These are phyloP conservation scores for Lindbergichthys nudifrons DNA, from an alignment of 2,797 vertebrate genomes.

Conservation along the genomic window DNA sequence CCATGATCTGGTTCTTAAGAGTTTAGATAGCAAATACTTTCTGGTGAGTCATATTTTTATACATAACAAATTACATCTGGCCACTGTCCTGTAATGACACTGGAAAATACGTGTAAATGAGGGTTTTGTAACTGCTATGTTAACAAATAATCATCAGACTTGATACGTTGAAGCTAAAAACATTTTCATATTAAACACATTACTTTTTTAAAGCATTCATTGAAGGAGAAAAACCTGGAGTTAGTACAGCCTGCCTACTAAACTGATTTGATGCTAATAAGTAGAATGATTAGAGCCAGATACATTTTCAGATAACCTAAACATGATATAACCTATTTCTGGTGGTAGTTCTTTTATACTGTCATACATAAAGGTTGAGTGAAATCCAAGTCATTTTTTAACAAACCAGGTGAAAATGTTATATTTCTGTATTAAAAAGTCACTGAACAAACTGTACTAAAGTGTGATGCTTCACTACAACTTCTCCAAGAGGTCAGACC, in stretches of 20 bases:
- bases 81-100: conserved; percentile 14
- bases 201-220: conserved; percentile 16
- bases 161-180: conserved; percentile 15
- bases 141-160: background rate
- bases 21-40: conserved; percentile 73
- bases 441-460: background rate
- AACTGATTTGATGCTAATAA: background rate
- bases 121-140: background rate
- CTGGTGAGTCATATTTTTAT: conserved; percentile 59
- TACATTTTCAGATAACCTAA: background rate
- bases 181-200: conserved; percentile 7
- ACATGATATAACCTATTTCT: background rate
- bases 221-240: background rate
- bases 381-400: conserved; percentile 1
- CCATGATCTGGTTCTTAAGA: conserved; percentile 43
- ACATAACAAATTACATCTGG: conserved; percentile 56
- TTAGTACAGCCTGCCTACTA: background rate
- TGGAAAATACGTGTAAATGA: conserved; percentile 26
- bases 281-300: background rate
- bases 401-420: conserved; percentile 1
- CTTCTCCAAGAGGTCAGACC: background rate
- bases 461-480: background rate
- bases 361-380: background rate
- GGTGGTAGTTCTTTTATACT: background rate
- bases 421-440: background rate